Evolutionary conservation across 2,797 vertebrate species (phyloP).

Genomic region (Tokudaia tokunoshimensis): DNA sequence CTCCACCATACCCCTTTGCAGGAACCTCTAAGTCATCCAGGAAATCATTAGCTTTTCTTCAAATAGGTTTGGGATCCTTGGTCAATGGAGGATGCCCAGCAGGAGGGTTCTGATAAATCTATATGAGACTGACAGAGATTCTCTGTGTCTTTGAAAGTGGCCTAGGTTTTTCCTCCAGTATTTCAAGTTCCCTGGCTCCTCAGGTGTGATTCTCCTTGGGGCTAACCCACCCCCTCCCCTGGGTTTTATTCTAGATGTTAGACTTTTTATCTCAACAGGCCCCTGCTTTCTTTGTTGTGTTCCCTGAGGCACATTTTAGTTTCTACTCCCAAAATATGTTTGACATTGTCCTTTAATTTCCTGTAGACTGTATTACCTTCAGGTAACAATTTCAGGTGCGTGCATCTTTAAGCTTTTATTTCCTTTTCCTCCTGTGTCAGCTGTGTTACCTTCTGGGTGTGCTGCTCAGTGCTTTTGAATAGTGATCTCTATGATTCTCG

Average conservation of each 20-base stretch:
- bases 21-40: background rate
- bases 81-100: background rate
- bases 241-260: background rate
- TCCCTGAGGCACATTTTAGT: background rate
- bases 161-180: background rate
- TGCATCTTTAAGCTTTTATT: background rate
- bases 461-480: background rate
- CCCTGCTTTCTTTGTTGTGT: background rate
- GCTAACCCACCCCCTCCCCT: background rate
- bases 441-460: slow-evolving; percentile 11
- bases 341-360: slow-evolving; percentile 36
- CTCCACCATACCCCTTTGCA: background rate
- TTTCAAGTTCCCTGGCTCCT: background rate
- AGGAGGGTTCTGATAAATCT: background rate
- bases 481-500: background rate
- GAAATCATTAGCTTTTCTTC: slow-evolving; percentile 7
- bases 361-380: background rate
- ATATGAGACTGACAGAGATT: background rate
- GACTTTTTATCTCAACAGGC: background rate
- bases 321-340: background rate
- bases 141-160: background rate
- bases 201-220: background rate
- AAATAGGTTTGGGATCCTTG: background rate
- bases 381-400: background rate
- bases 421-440: background rate